Evolutionary conservation across 30 jellyfish, hydroid and myxozoan species (phyloP).

Genomic region (Sanderia malayensis): DNA sequence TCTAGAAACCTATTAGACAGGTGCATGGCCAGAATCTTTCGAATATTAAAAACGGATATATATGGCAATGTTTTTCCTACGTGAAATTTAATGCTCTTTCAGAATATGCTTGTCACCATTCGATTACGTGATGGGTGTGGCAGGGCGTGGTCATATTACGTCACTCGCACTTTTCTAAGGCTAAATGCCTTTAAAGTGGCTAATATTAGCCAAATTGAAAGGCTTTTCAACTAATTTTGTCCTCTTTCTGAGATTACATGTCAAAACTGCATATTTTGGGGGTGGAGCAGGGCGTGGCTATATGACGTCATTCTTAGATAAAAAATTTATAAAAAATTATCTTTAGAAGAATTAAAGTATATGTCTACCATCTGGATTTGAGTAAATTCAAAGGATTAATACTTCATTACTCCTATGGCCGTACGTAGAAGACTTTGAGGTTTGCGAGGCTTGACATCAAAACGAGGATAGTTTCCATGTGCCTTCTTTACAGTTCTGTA

Average conservation of each 20-base stretch:
- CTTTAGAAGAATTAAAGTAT: not conserved
- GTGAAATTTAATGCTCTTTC: constrained; percentile 52
- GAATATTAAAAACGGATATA: constrained; percentile 40
- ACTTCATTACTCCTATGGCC: constrained; percentile 27
- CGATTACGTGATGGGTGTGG: too few species aligned
- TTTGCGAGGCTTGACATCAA: constrained; percentile 26
- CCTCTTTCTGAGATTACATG: constrained; percentile 22
- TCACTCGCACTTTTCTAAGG: constrained; percentile 32
- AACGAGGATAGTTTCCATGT: constrained; percentile 11
- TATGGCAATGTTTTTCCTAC: constrained; percentile 27
- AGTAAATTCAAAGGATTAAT: constrained; percentile 10
- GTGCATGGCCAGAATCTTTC: constrained; percentile 50
- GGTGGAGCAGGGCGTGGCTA: constrained; percentile 36
- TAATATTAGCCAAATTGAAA: constrained; percentile 10
- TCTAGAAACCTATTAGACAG: too few species aligned
- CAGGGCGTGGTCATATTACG: constrained; percentile 36
- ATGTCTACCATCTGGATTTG: constrained; percentile 11
- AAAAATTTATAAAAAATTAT: not conserved
- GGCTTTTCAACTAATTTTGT: constrained; percentile 5
- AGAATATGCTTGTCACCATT: too few species aligned
- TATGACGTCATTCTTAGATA: constrained; percentile 20
- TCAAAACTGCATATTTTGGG: constrained; percentile 7
- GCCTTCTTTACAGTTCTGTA: not conserved
- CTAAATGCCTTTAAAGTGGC: constrained; percentile 16
- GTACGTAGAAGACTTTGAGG: constrained; percentile 18